phyloP scores from a whole-genome alignment of 2,888 invertebrate genomes.

The Ormyrus pomaceus region DNA sequence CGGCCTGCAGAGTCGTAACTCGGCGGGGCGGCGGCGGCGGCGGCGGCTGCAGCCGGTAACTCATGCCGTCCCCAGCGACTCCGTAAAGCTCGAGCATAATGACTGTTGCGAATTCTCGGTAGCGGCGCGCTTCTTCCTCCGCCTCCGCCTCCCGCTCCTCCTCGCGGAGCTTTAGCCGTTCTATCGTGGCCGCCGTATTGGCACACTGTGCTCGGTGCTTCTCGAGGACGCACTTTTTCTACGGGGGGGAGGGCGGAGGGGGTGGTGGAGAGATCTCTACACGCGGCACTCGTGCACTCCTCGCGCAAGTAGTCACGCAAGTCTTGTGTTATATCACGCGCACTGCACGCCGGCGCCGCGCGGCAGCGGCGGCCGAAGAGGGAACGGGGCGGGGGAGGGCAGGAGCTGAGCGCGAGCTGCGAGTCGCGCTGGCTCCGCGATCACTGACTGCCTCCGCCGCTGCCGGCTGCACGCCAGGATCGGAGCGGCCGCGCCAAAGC shows the following conservation, averaged over 20 bases:
- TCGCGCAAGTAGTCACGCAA: too few species aligned
- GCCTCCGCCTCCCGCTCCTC: background rate
- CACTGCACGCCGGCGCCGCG: background rate
- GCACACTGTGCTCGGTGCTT: too few species aligned
- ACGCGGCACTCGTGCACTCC: too few species aligned
- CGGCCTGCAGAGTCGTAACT: slow-evolving; percentile 42
- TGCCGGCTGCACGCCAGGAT: slow-evolving; percentile 1
- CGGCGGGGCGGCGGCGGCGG: slow-evolving; percentile 53
- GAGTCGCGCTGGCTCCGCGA: slow-evolving; percentile 36
- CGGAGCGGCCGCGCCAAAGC: background rate
- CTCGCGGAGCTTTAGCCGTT: too few species aligned
- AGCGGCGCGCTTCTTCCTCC: background rate
- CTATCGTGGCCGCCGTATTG: too few species aligned
- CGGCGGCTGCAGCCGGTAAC: slow-evolving; percentile 47
- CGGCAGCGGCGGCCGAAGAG: background rate
- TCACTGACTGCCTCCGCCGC: slow-evolving; percentile 21
- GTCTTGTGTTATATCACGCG: background rate
- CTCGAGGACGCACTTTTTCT: too few species aligned
- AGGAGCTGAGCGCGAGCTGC: slow-evolving; percentile 14
- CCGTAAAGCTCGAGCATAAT: slow-evolving; percentile 54
- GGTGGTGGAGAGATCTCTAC: too few species aligned
- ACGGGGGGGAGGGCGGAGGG: too few species aligned
- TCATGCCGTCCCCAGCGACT: slow-evolving; percentile 50
- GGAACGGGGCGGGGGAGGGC: background rate
- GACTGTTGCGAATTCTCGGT: background rate